Evolutionary conservation across 1,140 invertebrate genomes (phyloP).

Genomic region (Leptinotarsa undecemlineata): DNA sequence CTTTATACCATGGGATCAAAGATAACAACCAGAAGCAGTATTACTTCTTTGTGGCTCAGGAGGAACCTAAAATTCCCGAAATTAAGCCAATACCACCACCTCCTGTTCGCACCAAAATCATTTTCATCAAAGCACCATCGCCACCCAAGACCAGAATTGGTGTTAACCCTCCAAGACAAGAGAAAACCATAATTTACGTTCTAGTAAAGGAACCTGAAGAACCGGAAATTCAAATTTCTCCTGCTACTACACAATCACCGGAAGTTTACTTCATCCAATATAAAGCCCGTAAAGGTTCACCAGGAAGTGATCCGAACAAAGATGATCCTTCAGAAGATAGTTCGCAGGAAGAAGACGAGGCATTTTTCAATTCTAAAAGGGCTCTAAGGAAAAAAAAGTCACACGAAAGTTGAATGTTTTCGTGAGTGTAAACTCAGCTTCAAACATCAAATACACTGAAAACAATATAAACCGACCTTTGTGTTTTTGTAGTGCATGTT

Average conservation of each 20-base stretch:
- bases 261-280: slow-evolving; percentile 89
- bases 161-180: slow-evolving; percentile 64
- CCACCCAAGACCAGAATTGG: slow-evolving; percentile 71
- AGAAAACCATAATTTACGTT: slow-evolving; percentile 87
- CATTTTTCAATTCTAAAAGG: too few species aligned
- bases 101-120: slow-evolving; percentile 84
- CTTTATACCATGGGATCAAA: too few species aligned
- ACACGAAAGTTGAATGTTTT: too few species aligned
- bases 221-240: slow-evolving; percentile 74
- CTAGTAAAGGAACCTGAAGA: slow-evolving; percentile 84
- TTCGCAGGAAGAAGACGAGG: background rate
- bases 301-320: background rate
- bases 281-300: slow-evolving; percentile 70
- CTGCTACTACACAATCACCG: slow-evolving; percentile 76
- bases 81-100: slow-evolving; percentile 55
- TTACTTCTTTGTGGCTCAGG: slow-evolving; percentile 69
- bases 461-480: too few species aligned
- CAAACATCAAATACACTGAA: too few species aligned
- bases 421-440: too few species aligned
- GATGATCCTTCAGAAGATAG: background rate
- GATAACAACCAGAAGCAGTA: slow-evolving; percentile 71
- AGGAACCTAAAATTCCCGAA: slow-evolving; percentile 66
- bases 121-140: slow-evolving; percentile 85
- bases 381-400: too few species aligned
- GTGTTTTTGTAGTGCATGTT: too few species aligned